Evolutionary conservation across 2,888 invertebrate species (phyloP).

Genomic region (Vanessa cardui): DNA sequence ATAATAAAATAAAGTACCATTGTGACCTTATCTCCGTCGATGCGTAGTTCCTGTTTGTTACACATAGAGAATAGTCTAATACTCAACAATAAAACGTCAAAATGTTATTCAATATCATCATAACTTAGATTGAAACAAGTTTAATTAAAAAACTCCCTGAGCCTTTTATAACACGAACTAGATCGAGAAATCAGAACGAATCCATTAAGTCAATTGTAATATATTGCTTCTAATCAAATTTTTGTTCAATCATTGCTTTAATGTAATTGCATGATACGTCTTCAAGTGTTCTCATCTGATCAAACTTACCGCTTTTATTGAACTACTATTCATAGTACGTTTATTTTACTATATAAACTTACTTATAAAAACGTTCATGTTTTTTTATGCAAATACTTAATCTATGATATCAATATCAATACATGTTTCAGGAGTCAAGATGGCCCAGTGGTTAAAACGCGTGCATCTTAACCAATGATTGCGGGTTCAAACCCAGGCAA

Average conservation of each 20-base stretch:
- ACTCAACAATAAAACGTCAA: too few relatives aligned
- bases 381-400: too few relatives aligned
- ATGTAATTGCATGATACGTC: constrained; percentile 16
- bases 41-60: too few relatives aligned
- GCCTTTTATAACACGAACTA: constrained; percentile 18
- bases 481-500: too few relatives aligned
- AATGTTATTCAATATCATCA: not conserved
- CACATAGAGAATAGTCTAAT: too few relatives aligned
- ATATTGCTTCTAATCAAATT: constrained; percentile 36
- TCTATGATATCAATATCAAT: too few relatives aligned
- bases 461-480: too few relatives aligned
- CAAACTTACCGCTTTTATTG: constrained; percentile 2
- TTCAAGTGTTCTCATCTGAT: not conserved
- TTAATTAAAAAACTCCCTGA: constrained; percentile 2
- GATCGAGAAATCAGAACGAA: constrained; percentile 33
- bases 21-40: too few relatives aligned
- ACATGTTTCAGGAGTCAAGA: too few relatives aligned
- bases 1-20: too few relatives aligned
- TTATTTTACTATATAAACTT: not conserved
- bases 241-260: constrained; percentile 28
- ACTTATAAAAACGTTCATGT: too few relatives aligned
- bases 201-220: constrained; percentile 34
- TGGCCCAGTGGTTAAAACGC: too few relatives aligned
- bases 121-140: constrained; percentile 6
- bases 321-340: not conserved